Evolutionary conservation across 2,888 invertebrate species (phyloP).

Genomic region (Polyommatus icarus): DNA sequence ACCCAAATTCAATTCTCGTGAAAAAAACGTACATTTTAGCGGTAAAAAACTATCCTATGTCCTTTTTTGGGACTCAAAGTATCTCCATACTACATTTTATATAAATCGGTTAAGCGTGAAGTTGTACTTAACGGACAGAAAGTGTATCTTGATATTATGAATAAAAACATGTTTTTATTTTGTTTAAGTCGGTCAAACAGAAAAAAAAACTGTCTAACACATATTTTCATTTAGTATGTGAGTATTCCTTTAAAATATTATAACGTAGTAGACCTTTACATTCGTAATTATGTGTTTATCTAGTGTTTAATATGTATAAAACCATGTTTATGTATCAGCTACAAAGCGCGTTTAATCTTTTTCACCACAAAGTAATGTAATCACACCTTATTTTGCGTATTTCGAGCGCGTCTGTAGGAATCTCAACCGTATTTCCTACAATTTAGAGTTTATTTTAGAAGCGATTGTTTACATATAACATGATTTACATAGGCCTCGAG

Average conservation of each 20-base stretch:
- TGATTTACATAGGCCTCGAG: constrained; percentile 3
- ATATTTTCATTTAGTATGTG: too few species aligned
- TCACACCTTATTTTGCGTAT: background rate
- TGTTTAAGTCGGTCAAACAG: too few species aligned
- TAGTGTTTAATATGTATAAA: background rate
- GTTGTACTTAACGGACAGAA: too few species aligned
- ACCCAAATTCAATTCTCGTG: too few species aligned
- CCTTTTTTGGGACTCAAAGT: too few species aligned
- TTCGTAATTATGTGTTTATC: background rate
- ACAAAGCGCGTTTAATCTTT: constrained; percentile 10
- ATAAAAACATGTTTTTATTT: too few species aligned
- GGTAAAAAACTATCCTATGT: too few species aligned
- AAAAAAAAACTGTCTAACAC: too few species aligned
- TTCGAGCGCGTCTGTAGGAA: background rate
- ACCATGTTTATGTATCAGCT: background rate
- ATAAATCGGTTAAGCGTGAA: too few species aligned
- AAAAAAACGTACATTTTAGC: too few species aligned
- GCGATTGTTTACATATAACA: background rate
- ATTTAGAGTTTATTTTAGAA: background rate
- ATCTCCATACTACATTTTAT: too few species aligned
- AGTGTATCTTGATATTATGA: too few species aligned
- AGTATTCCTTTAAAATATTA: background rate
- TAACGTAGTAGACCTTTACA: background rate
- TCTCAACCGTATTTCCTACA: background rate
- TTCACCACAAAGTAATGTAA: constrained; percentile 2